Evolutionary conservation across 2,113 vertebrate species (phyloP).

Genomic region (Gymnarchus niloticus): DNA sequence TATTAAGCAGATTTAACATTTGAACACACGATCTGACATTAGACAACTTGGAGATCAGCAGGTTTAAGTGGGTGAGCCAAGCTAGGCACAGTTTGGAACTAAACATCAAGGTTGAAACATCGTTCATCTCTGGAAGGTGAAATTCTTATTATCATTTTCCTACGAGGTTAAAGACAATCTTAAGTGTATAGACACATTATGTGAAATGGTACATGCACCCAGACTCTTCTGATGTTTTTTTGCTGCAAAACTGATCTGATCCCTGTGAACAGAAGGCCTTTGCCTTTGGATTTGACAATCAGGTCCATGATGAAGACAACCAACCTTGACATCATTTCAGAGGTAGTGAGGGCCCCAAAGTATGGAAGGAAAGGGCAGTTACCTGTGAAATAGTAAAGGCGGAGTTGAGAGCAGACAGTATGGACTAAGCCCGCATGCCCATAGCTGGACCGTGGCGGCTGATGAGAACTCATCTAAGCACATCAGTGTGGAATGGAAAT

Average conservation of each 20-base stretch:
- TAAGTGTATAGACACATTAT: background rate
- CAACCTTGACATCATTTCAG: background rate
- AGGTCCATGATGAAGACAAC: background rate
- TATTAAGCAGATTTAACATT: background rate
- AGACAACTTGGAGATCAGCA: background rate
- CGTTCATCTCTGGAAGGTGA: background rate
- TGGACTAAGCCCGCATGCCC: background rate
- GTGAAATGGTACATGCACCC: background rate
- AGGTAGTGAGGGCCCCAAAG: background rate
- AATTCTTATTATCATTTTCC: background rate
- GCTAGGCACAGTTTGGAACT: background rate
- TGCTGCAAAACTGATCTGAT: background rate
- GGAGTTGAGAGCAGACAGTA: background rate
- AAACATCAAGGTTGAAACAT: background rate
- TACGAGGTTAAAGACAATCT: background rate
- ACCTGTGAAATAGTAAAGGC: background rate
- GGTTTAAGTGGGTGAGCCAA: background rate
- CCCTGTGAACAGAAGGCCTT: background rate
- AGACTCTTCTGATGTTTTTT: background rate
- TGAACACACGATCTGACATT: background rate
- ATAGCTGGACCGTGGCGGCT: background rate
- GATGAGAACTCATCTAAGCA: background rate
- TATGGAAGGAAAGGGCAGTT: background rate
- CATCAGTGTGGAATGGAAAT: conserved; percentile 38
- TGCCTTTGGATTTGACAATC: background rate